Evolutionary conservation across 92 coral and sea anemone genomes (phyloP).

Genomic region (Isaurus tuberculatus): DNA sequence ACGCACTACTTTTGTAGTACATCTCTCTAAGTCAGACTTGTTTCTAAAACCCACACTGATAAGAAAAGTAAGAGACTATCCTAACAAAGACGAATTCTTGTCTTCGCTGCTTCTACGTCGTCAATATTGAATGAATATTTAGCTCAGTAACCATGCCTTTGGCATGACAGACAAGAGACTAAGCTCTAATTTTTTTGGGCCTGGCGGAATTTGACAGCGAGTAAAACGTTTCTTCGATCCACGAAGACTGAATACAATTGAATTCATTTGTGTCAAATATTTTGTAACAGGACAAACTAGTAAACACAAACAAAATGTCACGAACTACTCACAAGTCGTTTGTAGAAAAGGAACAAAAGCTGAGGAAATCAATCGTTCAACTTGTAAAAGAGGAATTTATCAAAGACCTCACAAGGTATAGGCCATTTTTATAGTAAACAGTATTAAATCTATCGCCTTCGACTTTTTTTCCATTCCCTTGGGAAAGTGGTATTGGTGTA

Average conservation of each 20-base stretch:
- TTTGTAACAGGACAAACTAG: neutral
- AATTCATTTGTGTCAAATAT: no score
- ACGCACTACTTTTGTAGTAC: conserved; percentile 81
- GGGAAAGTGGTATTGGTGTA: no score
- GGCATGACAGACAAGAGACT: neutral
- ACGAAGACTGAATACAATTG: neutral
- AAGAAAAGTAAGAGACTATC: neutral
- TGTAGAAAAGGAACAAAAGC: conserved; percentile 69
- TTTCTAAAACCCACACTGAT: neutral
- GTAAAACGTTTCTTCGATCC: no score
- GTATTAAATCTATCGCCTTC: no score
- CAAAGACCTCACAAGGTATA: conserved; percentile 73
- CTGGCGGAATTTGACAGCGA: conserved; percentile 25
- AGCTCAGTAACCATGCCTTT: conserved; percentile 19
- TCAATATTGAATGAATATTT: neutral
- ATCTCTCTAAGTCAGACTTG: conserved; percentile 52
- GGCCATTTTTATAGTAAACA: neutral
- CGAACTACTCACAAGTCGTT: conserved; percentile 64
- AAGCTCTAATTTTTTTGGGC: neutral
- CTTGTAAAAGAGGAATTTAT: conserved; percentile 65
- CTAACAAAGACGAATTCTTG: neutral
- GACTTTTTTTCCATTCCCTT: no score
- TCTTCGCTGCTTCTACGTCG: neutral
- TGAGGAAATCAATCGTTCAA: conserved; percentile 59
- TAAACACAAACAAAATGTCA: neutral